Conservation (phyloP, 2,113 vertebrate genomes). For the Tychaedon coryphoeus region DNA sequence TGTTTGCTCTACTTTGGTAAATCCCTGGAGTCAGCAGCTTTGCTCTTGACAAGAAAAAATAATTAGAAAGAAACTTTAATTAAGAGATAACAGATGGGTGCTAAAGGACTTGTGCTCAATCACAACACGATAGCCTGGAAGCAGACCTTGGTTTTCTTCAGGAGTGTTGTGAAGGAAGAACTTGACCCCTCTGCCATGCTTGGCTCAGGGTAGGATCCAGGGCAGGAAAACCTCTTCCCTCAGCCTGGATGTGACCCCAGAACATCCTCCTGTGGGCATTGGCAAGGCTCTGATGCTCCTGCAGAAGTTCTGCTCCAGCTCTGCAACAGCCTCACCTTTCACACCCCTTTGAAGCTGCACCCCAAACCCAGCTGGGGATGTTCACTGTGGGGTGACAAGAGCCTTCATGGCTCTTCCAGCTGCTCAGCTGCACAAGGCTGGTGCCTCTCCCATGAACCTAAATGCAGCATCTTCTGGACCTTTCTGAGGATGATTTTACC, state of each 20-base stretch:
- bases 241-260: not conserved
- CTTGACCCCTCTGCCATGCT: rapidly evolving
- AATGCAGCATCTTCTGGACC: too few species aligned
- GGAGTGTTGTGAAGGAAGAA: not conserved
- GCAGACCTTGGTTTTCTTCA: not conserved
- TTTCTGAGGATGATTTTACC: not conserved
- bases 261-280: rapidly evolving
- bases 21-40: slow-evolving; percentile 64
- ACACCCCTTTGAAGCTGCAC: not conserved
- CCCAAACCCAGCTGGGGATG: not conserved
- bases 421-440: not conserved
- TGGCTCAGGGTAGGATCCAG: not conserved
- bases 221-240: not conserved
- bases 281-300: not conserved
- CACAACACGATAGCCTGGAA: not conserved
- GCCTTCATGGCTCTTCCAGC: rapidly evolving
- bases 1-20: slow-evolving; percentile 56
- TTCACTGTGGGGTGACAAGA: rapidly evolving
- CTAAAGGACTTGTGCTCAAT: slow-evolving; percentile 55
- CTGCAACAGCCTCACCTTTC: not conserved
- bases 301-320: not conserved
- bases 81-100: slow-evolving; percentile 71
- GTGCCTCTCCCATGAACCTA: not conserved
- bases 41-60: slow-evolving; percentile 66
- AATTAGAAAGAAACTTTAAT: slow-evolving; percentile 72